Evolutionary conservation across 2,797 vertebrate genomes (phyloP), one percentile per base, ranked within the genome.

Genomic region (Channa striata): DNA sequence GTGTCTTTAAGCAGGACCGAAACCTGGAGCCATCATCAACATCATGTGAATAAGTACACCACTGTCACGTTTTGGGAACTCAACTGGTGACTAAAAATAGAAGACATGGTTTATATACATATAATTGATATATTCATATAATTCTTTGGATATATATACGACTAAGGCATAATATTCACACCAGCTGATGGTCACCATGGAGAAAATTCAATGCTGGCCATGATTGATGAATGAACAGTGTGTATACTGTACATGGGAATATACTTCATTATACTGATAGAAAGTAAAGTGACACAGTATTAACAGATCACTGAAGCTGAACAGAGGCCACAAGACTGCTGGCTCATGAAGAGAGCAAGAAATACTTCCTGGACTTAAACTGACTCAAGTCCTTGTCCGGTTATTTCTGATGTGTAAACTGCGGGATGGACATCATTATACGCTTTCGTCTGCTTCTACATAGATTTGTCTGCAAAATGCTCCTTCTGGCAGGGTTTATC

Each of bases 261-360:
- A n/a, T 13, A 14, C 34, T 40, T 48, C 6, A 16, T 44, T 19
- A 23, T 44, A 52, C 13, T 44, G 11, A 59, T 34, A 2, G 13
- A 44, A n/a, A 20, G 23, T 57, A 59, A 65, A 68, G 43, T 60
- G 59, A 79, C 40, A 30, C 49, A 16, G 43, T 42, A 13, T 49
- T 50, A 75, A 89, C 83, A 80, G 84, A 88, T 80, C 17, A 14
- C 42, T 8, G 21, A 50, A 64, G 53, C 56, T 66, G 62, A 83
- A 82, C 59, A 40, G 64, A 39, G 36, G 36, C 17, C 56, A 68
- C 23, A 51, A 52, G 70, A 62, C 77, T 57, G 77, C 80, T 54
- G 58, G 36, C 74, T 77, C 68, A 20, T 23, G 19, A 42, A 14
- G 47, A 53, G 57, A 49, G 39, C 25, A 64, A 59, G 44, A 56